Conservation (phyloP, 1,140 invertebrate genomes). For the Drosophila arizonae region DNA sequence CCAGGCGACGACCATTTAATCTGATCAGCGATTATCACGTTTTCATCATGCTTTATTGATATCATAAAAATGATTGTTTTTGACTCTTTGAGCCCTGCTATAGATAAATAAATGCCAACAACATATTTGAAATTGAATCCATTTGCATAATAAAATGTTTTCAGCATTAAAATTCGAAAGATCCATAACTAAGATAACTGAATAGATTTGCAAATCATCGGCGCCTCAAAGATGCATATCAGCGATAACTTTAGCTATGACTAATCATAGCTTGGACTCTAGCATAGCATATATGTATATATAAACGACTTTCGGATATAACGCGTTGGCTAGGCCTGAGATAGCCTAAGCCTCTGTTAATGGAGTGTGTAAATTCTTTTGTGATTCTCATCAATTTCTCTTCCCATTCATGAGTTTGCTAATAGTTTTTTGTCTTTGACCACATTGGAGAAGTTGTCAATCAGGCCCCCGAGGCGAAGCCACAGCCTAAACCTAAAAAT, state of each 20-base stretch:
- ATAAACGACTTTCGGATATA: neutral
- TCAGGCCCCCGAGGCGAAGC: slow-evolving; percentile 47
- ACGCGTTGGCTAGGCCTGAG: neutral
- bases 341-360: slow-evolving; percentile 12
- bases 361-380: slow-evolving; percentile 33
- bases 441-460: slow-evolving; percentile 39
- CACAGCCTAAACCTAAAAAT: slow-evolving; percentile 51
- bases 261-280: slow-evolving; percentile 33
- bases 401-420: slow-evolving; percentile 35
- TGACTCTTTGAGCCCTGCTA: slow-evolving; percentile 48
- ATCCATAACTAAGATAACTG: slow-evolving; percentile 69
- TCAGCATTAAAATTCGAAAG: slow-evolving; percentile 54
- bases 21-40: slow-evolving; percentile 80
- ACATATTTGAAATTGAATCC: slow-evolving; percentile 62
- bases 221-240: slow-evolving; percentile 61
- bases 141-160: slow-evolving; percentile 72
- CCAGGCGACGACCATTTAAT: slow-evolving; percentile 73
- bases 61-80: slow-evolving; percentile 80
- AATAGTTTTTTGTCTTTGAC: neutral
- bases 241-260: slow-evolving; percentile 63
- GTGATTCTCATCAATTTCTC: slow-evolving; percentile 14
- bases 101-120: slow-evolving; percentile 56
- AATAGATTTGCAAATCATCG: slow-evolving; percentile 69
- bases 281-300: neutral
- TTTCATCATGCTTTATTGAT: slow-evolving; percentile 81